Conservation (phyloP, 2,888 invertebrate species). For the Agriotes lineatus region DNA sequence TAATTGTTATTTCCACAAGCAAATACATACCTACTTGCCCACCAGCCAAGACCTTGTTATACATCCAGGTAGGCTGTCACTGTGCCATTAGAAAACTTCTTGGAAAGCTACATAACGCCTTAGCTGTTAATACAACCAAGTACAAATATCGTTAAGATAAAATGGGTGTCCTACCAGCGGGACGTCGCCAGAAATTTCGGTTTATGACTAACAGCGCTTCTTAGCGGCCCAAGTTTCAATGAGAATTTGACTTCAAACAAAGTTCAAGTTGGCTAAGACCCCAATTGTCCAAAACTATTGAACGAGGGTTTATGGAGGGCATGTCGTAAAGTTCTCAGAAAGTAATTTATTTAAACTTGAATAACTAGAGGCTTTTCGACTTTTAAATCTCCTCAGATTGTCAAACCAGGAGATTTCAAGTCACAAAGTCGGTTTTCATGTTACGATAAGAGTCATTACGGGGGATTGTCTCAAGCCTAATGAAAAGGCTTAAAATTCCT, state of each 20-base stretch:
- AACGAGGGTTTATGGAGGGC: background rate
- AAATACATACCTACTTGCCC: background rate
- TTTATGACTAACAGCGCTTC: slow-evolving; percentile 24
- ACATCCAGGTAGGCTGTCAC: slow-evolving; percentile 18
- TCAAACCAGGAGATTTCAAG: background rate
- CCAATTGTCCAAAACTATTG: slow-evolving; percentile 17
- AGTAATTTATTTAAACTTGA: background rate
- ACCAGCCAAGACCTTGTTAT: background rate
- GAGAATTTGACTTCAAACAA: slow-evolving; percentile 3
- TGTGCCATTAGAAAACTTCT: slow-evolving; percentile 17
- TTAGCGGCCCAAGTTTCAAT: slow-evolving; percentile 2
- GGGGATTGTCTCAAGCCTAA: too few relatives aligned
- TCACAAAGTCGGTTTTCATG: background rate
- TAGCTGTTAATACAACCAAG: slow-evolving; percentile 27
- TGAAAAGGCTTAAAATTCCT: too few relatives aligned
- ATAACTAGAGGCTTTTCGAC: background rate
- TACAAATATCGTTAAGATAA: slow-evolving; percentile 32
- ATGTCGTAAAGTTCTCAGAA: slow-evolving; percentile 1
- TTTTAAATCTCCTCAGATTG: background rate
- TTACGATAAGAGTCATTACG: background rate
- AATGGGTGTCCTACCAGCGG: background rate
- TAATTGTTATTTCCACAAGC: background rate
- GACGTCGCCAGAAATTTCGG: slow-evolving; percentile 20
- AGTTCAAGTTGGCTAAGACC: slow-evolving; percentile 12
- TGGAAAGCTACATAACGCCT: slow-evolving; percentile 31